phyloP scores from a whole-genome alignment of 2,797 vertebrate genomes.

The Catostomus latipinnis region DNA sequence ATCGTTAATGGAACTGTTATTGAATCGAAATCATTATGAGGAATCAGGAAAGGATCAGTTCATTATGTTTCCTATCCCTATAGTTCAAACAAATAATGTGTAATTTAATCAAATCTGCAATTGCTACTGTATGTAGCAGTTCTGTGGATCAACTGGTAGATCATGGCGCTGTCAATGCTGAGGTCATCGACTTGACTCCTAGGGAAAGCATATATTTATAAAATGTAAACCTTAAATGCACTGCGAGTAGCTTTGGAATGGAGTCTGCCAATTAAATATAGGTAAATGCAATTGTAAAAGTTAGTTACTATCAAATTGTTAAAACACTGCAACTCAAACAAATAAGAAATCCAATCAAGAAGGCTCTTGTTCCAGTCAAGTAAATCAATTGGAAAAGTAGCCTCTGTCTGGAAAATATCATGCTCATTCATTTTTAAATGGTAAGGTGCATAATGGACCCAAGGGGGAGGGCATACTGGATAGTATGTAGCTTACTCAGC shows the following conservation, averaged over 20 bases:
- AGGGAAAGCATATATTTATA: not conserved
- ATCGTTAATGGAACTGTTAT: too few species aligned
- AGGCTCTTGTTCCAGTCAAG: conserved; percentile 1
- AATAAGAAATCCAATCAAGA: conserved; percentile 5
- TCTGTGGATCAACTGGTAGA: too few species aligned
- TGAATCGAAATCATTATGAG: too few species aligned
- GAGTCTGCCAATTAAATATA: too few species aligned
- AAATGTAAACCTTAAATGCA: not conserved
- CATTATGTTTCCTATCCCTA: too few species aligned
- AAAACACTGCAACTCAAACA: not conserved
- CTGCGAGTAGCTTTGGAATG: not conserved
- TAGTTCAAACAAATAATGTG: too few species aligned
- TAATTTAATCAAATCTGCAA: too few species aligned
- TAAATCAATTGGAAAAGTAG: conserved; percentile 14
- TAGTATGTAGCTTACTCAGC: not conserved
- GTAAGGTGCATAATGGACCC: conserved; percentile 3
- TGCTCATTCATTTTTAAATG: conserved; percentile 7
- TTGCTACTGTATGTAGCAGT: too few species aligned
- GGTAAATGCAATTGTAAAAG: not conserved
- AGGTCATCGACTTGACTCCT: too few species aligned
- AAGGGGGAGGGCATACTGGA: not conserved
- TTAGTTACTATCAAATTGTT: conserved; percentile 1
- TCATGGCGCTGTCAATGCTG: too few species aligned
- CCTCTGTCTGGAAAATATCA: not conserved
- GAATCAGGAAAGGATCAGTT: too few species aligned